Evolutionary conservation across 2,113 vertebrate genomes (phyloP).

Genomic region (Perca flavescens): DNA sequence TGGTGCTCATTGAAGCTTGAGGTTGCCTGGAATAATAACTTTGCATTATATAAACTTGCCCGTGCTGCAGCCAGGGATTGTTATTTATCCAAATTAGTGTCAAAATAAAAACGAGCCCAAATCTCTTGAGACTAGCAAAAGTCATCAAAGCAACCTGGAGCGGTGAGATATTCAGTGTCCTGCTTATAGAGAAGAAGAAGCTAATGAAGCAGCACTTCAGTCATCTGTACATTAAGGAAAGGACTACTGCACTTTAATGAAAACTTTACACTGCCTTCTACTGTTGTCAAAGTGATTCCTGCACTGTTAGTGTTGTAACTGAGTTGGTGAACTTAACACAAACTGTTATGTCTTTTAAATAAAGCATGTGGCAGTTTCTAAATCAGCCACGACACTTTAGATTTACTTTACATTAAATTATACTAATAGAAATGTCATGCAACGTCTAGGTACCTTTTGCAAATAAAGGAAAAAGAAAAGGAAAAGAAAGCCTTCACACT

Average conservation of each 20-base stretch:
- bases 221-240: not conserved
- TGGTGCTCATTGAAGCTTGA: not conserved
- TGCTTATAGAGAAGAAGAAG: not conserved
- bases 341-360: not conserved
- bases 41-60: not conserved
- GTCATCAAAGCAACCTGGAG: not conserved
- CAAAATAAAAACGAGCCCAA: not conserved
- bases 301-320: not conserved
- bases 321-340: not conserved
- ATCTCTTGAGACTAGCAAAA: not conserved
- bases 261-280: not conserved
- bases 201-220: constrained; percentile 5
- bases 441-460: not conserved
- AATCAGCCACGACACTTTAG: not conserved
- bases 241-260: not conserved
- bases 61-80: not conserved
- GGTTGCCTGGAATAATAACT: not conserved
- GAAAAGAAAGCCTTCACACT: not conserved
- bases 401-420: not conserved
- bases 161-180: constrained; percentile 1
- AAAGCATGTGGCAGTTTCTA: not conserved
- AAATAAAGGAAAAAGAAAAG: not conserved
- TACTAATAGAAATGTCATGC: not conserved
- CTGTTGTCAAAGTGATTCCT: not conserved
- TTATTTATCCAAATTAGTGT: not conserved